These are phyloP conservation scores for Drosophila bocki DNA, from an alignment of 1,140 invertebrate species.

Conservation along the genomic window DNA sequence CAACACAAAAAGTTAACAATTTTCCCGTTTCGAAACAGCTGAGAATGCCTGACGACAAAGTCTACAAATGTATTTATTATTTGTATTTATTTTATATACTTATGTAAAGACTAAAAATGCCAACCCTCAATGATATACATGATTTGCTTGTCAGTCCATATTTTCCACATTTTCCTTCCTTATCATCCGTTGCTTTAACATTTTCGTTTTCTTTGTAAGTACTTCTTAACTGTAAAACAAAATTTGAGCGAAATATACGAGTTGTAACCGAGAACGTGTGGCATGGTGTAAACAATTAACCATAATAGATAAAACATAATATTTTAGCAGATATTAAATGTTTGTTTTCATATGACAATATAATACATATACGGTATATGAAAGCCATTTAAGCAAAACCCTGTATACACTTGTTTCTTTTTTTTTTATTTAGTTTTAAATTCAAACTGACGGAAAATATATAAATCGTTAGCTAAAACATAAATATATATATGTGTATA, in stretches of 20 bases:
- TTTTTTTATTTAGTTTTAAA: constrained; percentile 37
- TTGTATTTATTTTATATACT: constrained; percentile 41
- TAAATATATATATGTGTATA: constrained; percentile 58
- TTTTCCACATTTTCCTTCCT: constrained; percentile 34
- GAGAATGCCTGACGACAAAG: constrained; percentile 57
- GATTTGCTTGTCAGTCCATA: constrained; percentile 77
- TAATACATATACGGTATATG: constrained; percentile 23
- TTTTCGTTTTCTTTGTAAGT: constrained; percentile 43
- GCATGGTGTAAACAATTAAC: constrained; percentile 64
- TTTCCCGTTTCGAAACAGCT: constrained; percentile 72
- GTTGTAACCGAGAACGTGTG: constrained; percentile 69
- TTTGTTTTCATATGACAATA: constrained; percentile 31
- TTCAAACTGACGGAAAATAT: constrained; percentile 55
- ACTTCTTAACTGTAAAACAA: constrained; percentile 59
- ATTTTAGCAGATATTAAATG: constrained; percentile 49
- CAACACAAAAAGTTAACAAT: constrained; percentile 82
- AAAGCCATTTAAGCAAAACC: constrained; percentile 73
- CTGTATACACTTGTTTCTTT: constrained; percentile 65
- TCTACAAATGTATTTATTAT: constrained; percentile 45
- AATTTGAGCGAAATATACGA: constrained; percentile 78
- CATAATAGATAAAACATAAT: constrained; percentile 62
- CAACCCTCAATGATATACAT: constrained; percentile 73
- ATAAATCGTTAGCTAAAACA: constrained; percentile 72
- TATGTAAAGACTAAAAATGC: constrained; percentile 50
- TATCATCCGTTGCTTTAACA: constrained; percentile 51